A percentile compares a stretch with the other conserved stretches of the same genome.
These are phyloP conservation scores for Nephotettix cincticeps DNA, from an alignment of 1,140 invertebrate genomes.

Conservation along the genomic window DNA sequence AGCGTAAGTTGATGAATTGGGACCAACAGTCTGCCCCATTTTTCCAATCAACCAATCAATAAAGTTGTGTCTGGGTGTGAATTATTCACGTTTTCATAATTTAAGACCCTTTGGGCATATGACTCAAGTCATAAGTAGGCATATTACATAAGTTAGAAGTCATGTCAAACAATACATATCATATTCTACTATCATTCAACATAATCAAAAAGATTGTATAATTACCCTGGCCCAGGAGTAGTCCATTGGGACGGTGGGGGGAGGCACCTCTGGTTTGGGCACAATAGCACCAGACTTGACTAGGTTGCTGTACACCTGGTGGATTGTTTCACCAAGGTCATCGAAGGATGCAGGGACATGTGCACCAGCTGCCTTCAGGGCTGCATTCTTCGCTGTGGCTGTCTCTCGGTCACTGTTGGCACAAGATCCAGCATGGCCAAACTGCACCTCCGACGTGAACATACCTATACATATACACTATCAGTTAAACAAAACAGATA, in stretches of 20 bases:
- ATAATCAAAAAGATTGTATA: too few species aligned
- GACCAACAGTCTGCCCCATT: too few species aligned
- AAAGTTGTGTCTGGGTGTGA: too few species aligned
- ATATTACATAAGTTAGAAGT: too few species aligned
- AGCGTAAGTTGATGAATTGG: too few species aligned
- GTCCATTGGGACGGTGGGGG: conserved; percentile 99
- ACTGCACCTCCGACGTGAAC: conserved; percentile 98
- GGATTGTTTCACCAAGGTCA: conserved; percentile 78
- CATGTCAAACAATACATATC: too few species aligned
- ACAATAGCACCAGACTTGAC: conserved; percentile 82
- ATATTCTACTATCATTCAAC: too few species aligned
- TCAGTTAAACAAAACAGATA: conserved; percentile 26
- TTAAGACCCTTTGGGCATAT: too few species aligned
- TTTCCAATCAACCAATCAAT: too few species aligned
- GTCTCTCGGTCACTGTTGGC: conserved; percentile 96
- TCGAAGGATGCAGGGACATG: conserved; percentile 93
- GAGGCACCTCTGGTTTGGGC: conserved; percentile 87
- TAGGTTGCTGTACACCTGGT: conserved; percentile 75
- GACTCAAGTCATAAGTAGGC: too few species aligned
- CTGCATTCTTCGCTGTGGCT: conserved; percentile 88
- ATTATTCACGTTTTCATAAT: too few species aligned
- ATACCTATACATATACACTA: conserved; percentile 60
- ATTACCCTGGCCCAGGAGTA: conserved; percentile 95
- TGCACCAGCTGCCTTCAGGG: conserved; percentile 80
- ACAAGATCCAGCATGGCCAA: conserved; percentile 98